These are phyloP conservation scores for Aulostomus chinensis DNA, from an alignment of 2,797 vertebrate species.

Conservation along the genomic window DNA sequence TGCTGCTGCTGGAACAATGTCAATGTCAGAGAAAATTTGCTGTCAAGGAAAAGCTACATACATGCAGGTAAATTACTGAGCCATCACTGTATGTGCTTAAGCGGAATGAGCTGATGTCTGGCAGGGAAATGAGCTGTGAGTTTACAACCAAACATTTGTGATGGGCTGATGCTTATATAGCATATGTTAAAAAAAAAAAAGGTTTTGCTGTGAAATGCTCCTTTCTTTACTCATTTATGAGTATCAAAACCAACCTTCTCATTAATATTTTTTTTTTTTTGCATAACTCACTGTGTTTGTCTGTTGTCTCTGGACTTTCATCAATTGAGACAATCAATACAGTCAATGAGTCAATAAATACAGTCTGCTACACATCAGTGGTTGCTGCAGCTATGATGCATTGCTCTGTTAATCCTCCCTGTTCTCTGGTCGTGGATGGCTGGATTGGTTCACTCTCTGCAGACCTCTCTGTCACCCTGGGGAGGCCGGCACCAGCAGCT, in stretches of 20 bases:
- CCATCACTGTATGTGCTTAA: slow-evolving; percentile 62
- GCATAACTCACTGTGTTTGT: slow-evolving; percentile 53
- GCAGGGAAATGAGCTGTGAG: slow-evolving; percentile 50
- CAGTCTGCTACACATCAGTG: slow-evolving; percentile 71
- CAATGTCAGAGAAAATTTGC: slow-evolving; percentile 75
- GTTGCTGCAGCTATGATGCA: slow-evolving; percentile 70
- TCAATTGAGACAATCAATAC: slow-evolving; percentile 83
- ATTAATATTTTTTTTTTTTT: slow-evolving; percentile 25
- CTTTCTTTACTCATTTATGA: slow-evolving; percentile 47
- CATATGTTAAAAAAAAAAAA: slow-evolving; percentile 52
- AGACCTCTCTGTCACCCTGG: slow-evolving; percentile 72
- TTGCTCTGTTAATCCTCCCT: slow-evolving; percentile 69
- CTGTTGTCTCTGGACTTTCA: slow-evolving; percentile 75
- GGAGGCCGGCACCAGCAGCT: slow-evolving; percentile 75
- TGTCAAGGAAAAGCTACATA: slow-evolving; percentile 59
- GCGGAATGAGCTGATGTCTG: slow-evolving; percentile 48
- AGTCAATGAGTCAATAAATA: slow-evolving; percentile 82
- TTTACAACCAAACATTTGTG: slow-evolving; percentile 41
- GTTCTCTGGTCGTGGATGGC: slow-evolving; percentile 56
- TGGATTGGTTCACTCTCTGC: slow-evolving; percentile 65
- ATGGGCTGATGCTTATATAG: slow-evolving; percentile 37
- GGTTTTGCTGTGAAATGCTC: slow-evolving; percentile 58
- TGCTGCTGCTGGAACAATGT: slow-evolving; percentile 71
- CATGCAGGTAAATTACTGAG: slow-evolving; percentile 60
- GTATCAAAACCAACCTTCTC: slow-evolving; percentile 23